Evolutionary conservation across 2,797 vertebrate genomes (phyloP).

Genomic region (Vireo griseus): DNA sequence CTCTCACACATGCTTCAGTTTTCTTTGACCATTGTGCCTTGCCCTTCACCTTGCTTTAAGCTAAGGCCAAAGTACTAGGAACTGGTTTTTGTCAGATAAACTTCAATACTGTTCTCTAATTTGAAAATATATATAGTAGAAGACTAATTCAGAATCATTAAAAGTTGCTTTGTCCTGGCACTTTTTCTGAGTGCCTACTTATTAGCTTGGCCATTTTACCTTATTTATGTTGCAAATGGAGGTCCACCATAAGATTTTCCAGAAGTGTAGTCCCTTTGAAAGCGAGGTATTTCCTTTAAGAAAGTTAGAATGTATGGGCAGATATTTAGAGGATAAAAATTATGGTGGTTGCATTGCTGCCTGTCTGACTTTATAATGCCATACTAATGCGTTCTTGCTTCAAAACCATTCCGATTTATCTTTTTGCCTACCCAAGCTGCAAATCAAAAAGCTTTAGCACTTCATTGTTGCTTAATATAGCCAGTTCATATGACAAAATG

Average conservation of each 20-base stretch:
- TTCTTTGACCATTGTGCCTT: neutral
- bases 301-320: neutral
- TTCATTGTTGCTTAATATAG: constrained; percentile 18
- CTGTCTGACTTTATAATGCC: constrained; percentile 7
- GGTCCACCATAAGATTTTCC: neutral
- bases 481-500: neutral
- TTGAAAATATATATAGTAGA: neutral
- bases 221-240: neutral
- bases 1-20: neutral
- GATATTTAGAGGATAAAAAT: neutral
- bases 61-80: neutral
- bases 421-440: constrained; percentile 1
- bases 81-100: neutral
- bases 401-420: neutral
- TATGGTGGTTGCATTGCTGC: neutral
- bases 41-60: neutral
- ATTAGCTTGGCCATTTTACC: neutral
- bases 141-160: neutral
- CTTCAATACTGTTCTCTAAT: neutral
- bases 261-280: neutral
- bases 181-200: neutral
- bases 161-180: neutral
- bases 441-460: neutral
- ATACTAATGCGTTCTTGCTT: constrained; percentile 6
- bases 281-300: neutral